Base-by-base conservation (phyloP, 2,888 invertebrate species). In the Cepaea hortensis region DNA sequence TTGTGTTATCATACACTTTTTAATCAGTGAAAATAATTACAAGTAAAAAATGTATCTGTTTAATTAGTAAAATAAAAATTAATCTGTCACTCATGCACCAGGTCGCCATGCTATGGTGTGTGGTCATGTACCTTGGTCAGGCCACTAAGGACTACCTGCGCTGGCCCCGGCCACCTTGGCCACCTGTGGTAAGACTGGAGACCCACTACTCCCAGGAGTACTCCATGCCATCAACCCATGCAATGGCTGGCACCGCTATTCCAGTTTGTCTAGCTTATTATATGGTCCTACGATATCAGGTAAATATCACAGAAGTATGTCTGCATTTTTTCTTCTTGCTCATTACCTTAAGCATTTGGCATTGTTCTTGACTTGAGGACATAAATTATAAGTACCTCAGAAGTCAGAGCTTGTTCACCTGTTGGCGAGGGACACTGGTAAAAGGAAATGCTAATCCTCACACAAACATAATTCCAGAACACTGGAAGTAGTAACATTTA, bases 181-280 rank as follows among this genome's bases (percentile, higher is more conserved):
- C 91, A 0, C 92, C 91, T 1, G 92, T 92, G 3, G 87, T 92
- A 4, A 87, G 91, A n/a, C 88, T 93, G 68, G 93, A 93, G 79
- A 91, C 89, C 1, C 88, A 90, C 13, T 91, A 91, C 85, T 87
- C 90, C 72, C 91, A 91, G 73, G 93, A 93, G 84, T 92, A 88
- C 81, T 89, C 91, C 11, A 90, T 92, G 92, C 92, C 92, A 0
- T 92, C 92, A 20, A 92, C 92, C 20, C 92, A 92, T 86, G 92
- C 92, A 0, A 91, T 91, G 88, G 92, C 92, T 2, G 92, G 90
- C 15, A 91, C 92, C 9, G 91, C 91, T 18, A 92, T 93, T 50
- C 93, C 92, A 0, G 79, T 91, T n/a, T 89, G 90, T 79, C 65
- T 92, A 68, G 89, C 90, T 50, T 88, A 88, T 73, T 81, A 90